Evolutionary conservation across 23 tunicate genomes (phyloP).

Genomic region (Halocynthia aurantium): DNA sequence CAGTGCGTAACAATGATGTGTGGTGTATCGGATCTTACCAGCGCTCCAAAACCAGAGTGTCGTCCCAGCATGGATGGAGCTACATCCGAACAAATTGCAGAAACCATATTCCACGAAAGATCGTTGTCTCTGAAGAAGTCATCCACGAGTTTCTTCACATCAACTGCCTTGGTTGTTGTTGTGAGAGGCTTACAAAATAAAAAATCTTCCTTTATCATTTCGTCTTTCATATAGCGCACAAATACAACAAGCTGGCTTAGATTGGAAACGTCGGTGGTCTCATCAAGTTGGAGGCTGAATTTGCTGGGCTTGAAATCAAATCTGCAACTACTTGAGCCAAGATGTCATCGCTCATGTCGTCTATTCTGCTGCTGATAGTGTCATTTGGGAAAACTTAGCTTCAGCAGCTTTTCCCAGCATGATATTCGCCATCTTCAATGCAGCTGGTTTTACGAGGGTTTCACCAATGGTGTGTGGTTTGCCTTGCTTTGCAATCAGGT

Average conservation of each 20-base stretch:
- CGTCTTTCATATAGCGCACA: conserved; percentile 49
- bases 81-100: conserved; percentile 50
- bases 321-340: conserved; percentile 42
- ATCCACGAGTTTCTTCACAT: conserved; percentile 30
- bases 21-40: conserved; percentile 56
- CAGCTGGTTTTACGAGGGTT: conserved; percentile 39
- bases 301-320: conserved; percentile 30
- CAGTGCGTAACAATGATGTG: conserved; percentile 52
- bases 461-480: conserved; percentile 41
- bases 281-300: conserved; percentile 50
- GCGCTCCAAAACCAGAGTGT: conserved; percentile 52
- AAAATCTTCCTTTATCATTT: conserved; percentile 41
- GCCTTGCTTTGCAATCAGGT: conserved; percentile 28
- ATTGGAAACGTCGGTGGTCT: conserved; percentile 51
- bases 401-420: conserved; percentile 42
- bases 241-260: conserved; percentile 34
- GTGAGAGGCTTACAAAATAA: conserved; percentile 42
- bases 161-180: conserved; percentile 35
- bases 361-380: conserved; percentile 25
- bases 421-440: conserved; percentile 26
- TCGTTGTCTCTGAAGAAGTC: conserved; percentile 49
- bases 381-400: conserved; percentile 49
- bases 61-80: conserved; percentile 31
- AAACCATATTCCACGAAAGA: conserved; percentile 54
- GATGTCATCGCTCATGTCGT: conserved; percentile 41